Base-by-base conservation (phyloP, 2,113 vertebrate species). In the Grammomys surdaster region DNA sequence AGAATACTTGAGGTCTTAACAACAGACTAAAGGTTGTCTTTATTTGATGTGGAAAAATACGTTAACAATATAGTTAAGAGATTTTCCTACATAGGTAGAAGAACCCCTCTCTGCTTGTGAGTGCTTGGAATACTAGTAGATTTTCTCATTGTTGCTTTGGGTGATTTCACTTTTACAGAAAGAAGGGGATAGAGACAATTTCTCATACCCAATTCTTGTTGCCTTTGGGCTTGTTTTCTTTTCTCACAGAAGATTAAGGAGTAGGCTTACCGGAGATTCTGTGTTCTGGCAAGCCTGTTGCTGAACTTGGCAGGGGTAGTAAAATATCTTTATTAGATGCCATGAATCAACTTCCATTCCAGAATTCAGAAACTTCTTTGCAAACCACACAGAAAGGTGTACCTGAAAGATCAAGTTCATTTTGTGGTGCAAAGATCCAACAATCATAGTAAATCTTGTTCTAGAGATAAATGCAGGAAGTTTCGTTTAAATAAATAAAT, bases 301-400 rank as follows among this genome's bases (percentile, higher is more conserved):
- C 96, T 96, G 77, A 95, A 96, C 89, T 97, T 97, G 97, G 97
- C 96, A 97, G 86, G 65, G 84, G 36, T n/a, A 88, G 76, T 94
- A 72, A 96, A 95, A 95, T 93, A 94, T 95, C 94, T 97, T 97
- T 97, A 96, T 96, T 97, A 97, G 95, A 97, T 95, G 65, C 95
- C 86, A 92, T 97, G 92, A 96, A 96, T 97, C 96, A 97, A 96
- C 91, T 95, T 96, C 88, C 58, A 89, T 88, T 88, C 22, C 33
- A 95, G 92, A 95, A 97, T 91, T 92, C 82, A 73, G 89, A 96
- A 80, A 63, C 86, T 97, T 88, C 65, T 97, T 96, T 95, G 86
- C 93, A 58, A 96, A 85, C 51, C 40, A 78, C n/a, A 65, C 63
- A 80, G 43, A 93, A 95, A 97, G 78, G 84, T 88, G 56, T 75